Evolutionary conservation across 2,113 vertebrate genomes (phyloP).

Genomic region (Cyanoliseus patagonus): DNA sequence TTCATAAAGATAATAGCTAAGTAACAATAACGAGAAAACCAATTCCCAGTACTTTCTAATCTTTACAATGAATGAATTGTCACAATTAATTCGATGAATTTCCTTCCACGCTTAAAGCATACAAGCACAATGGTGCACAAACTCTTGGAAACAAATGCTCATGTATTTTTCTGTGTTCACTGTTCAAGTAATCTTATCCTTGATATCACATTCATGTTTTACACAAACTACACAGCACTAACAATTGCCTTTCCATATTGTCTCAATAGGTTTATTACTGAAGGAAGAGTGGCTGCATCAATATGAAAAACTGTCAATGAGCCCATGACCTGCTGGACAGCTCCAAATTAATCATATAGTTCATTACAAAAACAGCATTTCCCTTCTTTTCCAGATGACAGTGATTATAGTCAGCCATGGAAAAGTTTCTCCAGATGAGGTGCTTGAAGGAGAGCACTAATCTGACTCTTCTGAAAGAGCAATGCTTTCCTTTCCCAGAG

Average conservation of each 20-base stretch:
- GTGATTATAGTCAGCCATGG: slow-evolving; percentile 48
- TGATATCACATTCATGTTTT: not conserved
- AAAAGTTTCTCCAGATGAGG: slow-evolving; percentile 64
- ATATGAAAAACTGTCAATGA: slow-evolving; percentile 10
- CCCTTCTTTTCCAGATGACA: slow-evolving; percentile 53
- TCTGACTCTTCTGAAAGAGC: slow-evolving; percentile 52
- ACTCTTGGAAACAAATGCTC: not conserved
- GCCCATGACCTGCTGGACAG: slow-evolving; percentile 30
- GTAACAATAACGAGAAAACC: not conserved
- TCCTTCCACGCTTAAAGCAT: not conserved
- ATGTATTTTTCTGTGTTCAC: not conserved
- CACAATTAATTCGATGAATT: not conserved
- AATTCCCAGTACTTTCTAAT: not conserved
- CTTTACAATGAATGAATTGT: not conserved
- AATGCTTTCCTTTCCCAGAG: slow-evolving; percentile 53
- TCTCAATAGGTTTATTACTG: not conserved
- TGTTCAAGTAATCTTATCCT: not conserved
- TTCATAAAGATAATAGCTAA: not conserved
- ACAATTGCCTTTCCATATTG: not conserved
- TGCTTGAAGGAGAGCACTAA: slow-evolving; percentile 46
- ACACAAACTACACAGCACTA: not conserved
- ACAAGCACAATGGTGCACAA: not conserved
- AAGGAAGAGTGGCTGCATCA: not conserved
- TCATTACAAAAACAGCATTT: slow-evolving; percentile 38
- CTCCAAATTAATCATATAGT: slow-evolving; percentile 50